A percentile compares a stretch with the other conserved stretches of the same genome.
phyloP scores from a whole-genome alignment of 2,888 invertebrate genomes.

The Perizoma affinitatum region DNA sequence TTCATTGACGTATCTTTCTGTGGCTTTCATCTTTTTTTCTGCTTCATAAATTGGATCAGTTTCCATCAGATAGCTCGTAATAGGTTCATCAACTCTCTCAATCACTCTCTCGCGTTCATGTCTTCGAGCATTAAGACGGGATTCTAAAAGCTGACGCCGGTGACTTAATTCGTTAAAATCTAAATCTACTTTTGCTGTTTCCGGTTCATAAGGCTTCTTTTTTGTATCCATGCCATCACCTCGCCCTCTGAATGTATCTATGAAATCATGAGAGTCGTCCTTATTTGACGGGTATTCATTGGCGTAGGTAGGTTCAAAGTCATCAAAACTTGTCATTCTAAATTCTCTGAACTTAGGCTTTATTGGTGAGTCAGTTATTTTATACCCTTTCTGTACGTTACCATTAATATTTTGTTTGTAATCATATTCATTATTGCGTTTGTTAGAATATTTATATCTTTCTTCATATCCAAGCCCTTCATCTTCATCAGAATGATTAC shows the following conservation, averaged over 20 bases:
- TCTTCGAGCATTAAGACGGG: conserved; percentile 87
- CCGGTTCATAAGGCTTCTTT: conserved; percentile 75
- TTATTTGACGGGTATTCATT: conserved; percentile 66
- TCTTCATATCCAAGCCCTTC: conserved; percentile 91
- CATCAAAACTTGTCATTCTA: conserved; percentile 79
- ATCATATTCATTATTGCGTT: conserved; percentile 70
- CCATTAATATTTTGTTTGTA: conserved; percentile 80
- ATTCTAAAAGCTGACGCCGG: conserved; percentile 89
- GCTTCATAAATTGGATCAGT: conserved; percentile 77
- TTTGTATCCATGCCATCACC: conserved; percentile 88
- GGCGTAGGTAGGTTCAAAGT: conserved; percentile 79
- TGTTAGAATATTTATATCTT: conserved; percentile 66
- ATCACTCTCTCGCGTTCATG: conserved; percentile 65
- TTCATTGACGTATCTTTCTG: conserved; percentile 83
- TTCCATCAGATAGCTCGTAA: conserved; percentile 72
- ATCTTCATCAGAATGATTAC: conserved; percentile 89
- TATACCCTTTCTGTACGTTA: conserved; percentile 67
- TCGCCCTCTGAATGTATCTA: conserved; percentile 82
- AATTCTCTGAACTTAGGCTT: conserved; percentile 86
- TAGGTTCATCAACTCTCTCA: conserved; percentile 59
- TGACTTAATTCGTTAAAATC: conserved; percentile 87
- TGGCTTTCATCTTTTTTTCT: conserved; percentile 77
- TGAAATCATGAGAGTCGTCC: conserved; percentile 59
- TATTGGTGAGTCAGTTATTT: conserved; percentile 85
- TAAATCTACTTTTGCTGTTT: conserved; percentile 65